Evolutionary conservation across 2,113 vertebrate genomes (phyloP), one percentile per base, ranked within the genome.

Genomic region (Ailuropoda melanoleuca): DNA sequence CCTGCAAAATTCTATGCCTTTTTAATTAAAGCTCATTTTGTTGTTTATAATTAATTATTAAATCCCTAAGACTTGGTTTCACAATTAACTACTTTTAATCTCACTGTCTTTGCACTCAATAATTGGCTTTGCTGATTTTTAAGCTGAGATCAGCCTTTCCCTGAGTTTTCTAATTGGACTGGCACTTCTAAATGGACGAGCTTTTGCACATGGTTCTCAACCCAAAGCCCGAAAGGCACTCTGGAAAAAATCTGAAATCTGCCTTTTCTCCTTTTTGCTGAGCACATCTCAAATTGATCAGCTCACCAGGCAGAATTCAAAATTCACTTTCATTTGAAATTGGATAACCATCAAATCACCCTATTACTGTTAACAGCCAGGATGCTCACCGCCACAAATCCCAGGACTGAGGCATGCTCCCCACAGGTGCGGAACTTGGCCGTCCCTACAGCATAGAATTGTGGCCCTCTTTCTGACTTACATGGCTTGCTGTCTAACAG

Each of bases 1-100:
- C 34, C 72, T 87, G 10, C 34, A 80, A 95, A 88, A 95, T 87
- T 94, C 60, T 97, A 81, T 84, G 15, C 62, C 64, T 78, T 96
- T 90, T 92, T 85, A 93, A 80, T 95, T 70, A 39, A 97, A 50
- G 55, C 48, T 93, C 50, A 50, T 93, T 96, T 90, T 77, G 72
- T 75, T 74, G 1, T 58, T 78, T 48, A 66, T 50, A 85, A 85
- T 80, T 83, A 93, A 83, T 92, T 90, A 84, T 46, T 80, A 88
- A 70, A 78, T 82, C 34, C 46, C 18, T 64, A 88, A 83, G 62
- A 75, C 23, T 89, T 0, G 2, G 43, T 82, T 88, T 97, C 68
- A 80, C 83, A 89, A 81, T 60, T 72, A 81, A 50, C 43, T 82
- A 58, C 9, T 85, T 96, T 68, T 97, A 72, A 70, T 64, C 50